phyloP scores from a whole-genome alignment of 2,888 invertebrate genomes.

The Rutpela maculata region DNA sequence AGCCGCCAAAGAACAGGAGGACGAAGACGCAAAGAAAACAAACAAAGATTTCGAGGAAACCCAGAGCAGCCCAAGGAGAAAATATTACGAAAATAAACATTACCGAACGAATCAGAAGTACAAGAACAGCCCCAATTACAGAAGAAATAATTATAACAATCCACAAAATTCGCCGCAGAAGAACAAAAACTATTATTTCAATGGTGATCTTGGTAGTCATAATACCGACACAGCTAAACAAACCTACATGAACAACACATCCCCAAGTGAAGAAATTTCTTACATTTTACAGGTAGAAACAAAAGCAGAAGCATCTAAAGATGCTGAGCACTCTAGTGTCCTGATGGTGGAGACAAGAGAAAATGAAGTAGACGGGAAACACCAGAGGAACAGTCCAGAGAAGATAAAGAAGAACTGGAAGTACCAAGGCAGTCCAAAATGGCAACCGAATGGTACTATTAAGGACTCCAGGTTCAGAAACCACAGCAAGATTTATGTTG shows the following conservation, averaged over 20 bases:
- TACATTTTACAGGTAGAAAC: conserved; percentile 17
- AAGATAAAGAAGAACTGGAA: conserved; percentile 56
- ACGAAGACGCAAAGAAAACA: conserved; percentile 49
- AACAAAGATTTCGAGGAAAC: conserved; percentile 27
- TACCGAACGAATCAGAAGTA: conserved; percentile 49
- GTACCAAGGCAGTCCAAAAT: conserved; percentile 49
- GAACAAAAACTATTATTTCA: conserved; percentile 28
- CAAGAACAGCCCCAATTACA: conserved; percentile 52
- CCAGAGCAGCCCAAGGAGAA: conserved; percentile 41
- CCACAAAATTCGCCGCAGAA: conserved; percentile 53
- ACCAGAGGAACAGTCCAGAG: conserved; percentile 47
- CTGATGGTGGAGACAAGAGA: conserved; percentile 1
- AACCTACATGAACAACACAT: conserved; percentile 11
- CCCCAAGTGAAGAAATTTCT: not conserved
- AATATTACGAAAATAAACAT: conserved; percentile 48
- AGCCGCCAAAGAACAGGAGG: conserved; percentile 69
- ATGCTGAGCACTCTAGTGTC: not conserved
- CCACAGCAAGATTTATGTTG: conserved; percentile 18
- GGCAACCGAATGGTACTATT: conserved; percentile 44
- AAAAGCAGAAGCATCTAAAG: not conserved
- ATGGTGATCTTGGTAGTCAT: conserved; percentile 7
- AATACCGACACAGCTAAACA: conserved; percentile 12
- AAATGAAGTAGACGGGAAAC: conserved; percentile 10
- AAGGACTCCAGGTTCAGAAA: conserved; percentile 43
- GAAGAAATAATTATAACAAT: conserved; percentile 56